These are phyloP conservation scores for Proteles cristata DNA, from an alignment of 2,113 vertebrate genomes.

Conservation along the genomic window DNA sequence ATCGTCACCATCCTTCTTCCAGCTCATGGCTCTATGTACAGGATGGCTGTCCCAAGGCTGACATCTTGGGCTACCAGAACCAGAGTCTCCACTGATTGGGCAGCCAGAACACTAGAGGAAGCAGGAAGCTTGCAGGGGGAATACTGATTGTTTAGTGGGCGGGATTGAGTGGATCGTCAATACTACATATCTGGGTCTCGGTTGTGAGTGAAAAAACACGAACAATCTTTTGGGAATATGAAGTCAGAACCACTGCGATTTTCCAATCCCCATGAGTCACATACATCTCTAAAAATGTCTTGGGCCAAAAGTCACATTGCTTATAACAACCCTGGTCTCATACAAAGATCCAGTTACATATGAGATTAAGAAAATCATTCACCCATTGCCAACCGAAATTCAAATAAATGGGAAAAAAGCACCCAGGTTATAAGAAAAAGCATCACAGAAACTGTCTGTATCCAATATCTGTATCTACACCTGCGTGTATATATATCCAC, in stretches of 20 bases:
- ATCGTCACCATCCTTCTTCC: background rate
- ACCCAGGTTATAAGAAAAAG: background rate
- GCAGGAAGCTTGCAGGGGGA: background rate
- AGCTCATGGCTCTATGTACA: rapidly evolving
- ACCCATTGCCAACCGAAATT: background rate
- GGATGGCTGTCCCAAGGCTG: background rate
- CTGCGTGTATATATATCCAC: background rate
- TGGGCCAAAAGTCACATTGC: conserved; percentile 7
- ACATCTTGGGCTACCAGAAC: background rate
- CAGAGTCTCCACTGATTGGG: background rate
- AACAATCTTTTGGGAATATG: background rate
- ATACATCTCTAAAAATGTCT: conserved; percentile 18
- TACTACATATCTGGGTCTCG: background rate
- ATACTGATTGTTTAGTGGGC: background rate
- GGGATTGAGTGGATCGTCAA: background rate
- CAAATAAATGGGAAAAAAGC: background rate
- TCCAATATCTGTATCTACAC: background rate
- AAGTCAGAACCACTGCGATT: background rate
- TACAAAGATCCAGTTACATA: background rate
- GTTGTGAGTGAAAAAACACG: background rate
- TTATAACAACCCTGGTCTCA: background rate
- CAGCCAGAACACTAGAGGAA: background rate
- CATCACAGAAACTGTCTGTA: background rate
- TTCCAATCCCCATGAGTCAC: background rate
- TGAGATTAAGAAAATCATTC: background rate